Conservation (phyloP, 2,113 vertebrate species). For the Myotis yumanensis region DNA sequence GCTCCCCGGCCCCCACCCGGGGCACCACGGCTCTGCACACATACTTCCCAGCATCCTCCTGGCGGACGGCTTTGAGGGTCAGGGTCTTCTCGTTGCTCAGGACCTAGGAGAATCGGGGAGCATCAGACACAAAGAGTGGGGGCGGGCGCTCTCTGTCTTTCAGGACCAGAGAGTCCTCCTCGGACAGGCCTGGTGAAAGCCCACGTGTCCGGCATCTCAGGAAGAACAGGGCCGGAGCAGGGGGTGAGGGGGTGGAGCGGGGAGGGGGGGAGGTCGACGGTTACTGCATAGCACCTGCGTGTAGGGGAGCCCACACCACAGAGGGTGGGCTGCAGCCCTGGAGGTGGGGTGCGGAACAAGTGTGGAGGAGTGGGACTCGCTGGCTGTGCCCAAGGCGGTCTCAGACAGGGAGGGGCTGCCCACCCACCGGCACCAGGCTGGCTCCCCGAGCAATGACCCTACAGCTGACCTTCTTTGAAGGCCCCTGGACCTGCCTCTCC, state of each 20-base stretch:
- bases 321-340: not conserved
- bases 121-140: not conserved
- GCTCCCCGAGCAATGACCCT: not conserved
- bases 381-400: too few relatives aligned
- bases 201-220: rapidly evolving
- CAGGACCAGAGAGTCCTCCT: not conserved
- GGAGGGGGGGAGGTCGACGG: rapidly evolving
- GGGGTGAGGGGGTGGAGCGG: not conserved
- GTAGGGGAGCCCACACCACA: not conserved
- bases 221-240: rapidly evolving
- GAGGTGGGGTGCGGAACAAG: rapidly evolving
- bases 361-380: not conserved
- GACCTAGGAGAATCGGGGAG: constrained; percentile 84
- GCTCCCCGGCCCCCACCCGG: constrained; percentile 94
- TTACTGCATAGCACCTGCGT: not conserved
- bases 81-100: constrained; percentile 97
- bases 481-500: not conserved
- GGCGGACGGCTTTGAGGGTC: constrained; percentile 93
- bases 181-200: not conserved
- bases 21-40: constrained; percentile 97
- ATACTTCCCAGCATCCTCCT: constrained; percentile 98
- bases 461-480: not conserved
- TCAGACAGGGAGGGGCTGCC: not conserved
- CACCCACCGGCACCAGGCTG: rapidly evolving
- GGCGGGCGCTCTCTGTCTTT: not conserved